Base-by-base conservation (phyloP, 2,888 invertebrate species). In the Megastigmus dorsalis region DNA sequence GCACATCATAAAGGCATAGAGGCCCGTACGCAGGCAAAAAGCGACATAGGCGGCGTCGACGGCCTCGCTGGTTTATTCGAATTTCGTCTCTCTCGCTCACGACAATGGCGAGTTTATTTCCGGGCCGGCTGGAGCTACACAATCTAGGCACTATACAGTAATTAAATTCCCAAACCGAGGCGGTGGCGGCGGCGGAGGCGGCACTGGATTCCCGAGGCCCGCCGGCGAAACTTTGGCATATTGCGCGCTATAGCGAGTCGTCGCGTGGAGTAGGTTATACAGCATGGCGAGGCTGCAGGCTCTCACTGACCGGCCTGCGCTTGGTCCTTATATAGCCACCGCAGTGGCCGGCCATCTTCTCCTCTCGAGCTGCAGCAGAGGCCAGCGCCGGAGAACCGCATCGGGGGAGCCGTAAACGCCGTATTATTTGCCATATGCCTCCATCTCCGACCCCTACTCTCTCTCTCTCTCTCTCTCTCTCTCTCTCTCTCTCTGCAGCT, bases 21-120 rank as follows among this genome's bases (percentile, higher is more conserved):
- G 20, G 5, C 26, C 23, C 26, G 48, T n/a, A 45, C 20, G 15
- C 50, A 7, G 13, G 15, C n/a, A 30, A 62, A 45, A 62, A 54
- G 15, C 38, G 2, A 3, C 38, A 23, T 18, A 13, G n/a, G 7
- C 23, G 6, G 30, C 9, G 9, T 38, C n/a, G n/a, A 3, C 23
- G 6, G 30, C 9, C 18, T 38, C n/a, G 23, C 20, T n/a, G n/a
- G n/a, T n/a, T 52, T 48, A 33, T 33, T 48, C 15, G 55, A 72
- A 52, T 66, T 36, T 59, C 52, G 50, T 59, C 23, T 63, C 43
- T 18, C 33, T 23, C 15, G 41, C 30, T 9, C 55, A 83, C 85
- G 87, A 87, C 86, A 87, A 88, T 87, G 85, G 87, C 84, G 85
- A 86, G 87, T 88, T 88, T 86, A 88, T 87, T 87, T 88, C 88